Base-by-base conservation (phyloP, 2,888 invertebrate species). In the Prionchulus punctatus region DNA sequence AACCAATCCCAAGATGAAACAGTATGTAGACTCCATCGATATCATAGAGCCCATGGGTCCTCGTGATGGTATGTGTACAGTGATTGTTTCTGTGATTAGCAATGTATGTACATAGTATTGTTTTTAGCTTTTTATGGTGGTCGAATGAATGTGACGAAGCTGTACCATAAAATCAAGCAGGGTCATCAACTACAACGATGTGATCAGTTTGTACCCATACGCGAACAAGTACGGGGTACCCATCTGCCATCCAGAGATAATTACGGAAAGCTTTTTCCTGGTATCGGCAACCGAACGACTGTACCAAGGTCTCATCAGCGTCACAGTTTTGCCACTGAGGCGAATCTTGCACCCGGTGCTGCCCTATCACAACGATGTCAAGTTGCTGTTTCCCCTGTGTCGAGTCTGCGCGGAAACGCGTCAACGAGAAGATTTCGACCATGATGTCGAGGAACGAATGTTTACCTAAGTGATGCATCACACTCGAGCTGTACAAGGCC, bases 191-290 rank as follows among this genome's bases (percentile, higher is more conserved):
- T 65, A 68, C 50, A 49, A 61, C 1, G 64, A 66, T 30, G 63
- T 66, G 21, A 62, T 60, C 0, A 59, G 59, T 1, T 30, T 67
- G 18, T 68, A 68, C 53, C 66, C 67, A 0, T 65, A 56, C 31
- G 61, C 63, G 1, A 62, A 62, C 54, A 67, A 66, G 42, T n/a
- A 18, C 36, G 36, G 18, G 18, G 7, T 36, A 7, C 36, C 36
- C 36, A 36, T 36, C 45, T 7, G 45, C 12, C 45, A 45, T 45
- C 45, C 45, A 12, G 18, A 45, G 23, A 45, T 45, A n/a, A 45
- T 45, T n/a, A 45, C 45, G 18, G 23, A 45, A 45, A 45, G 23
- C n/a, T n/a, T n/a, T 45, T 12, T 23, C 45, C 18, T 7, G 23
- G 45, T n/a, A 7, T 45, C 23, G 23, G 45, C 45, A 7, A 12